phyloP scores from a whole-genome alignment of 1,140 invertebrate species.

The Brachionus asplanchnoidis region DNA sequence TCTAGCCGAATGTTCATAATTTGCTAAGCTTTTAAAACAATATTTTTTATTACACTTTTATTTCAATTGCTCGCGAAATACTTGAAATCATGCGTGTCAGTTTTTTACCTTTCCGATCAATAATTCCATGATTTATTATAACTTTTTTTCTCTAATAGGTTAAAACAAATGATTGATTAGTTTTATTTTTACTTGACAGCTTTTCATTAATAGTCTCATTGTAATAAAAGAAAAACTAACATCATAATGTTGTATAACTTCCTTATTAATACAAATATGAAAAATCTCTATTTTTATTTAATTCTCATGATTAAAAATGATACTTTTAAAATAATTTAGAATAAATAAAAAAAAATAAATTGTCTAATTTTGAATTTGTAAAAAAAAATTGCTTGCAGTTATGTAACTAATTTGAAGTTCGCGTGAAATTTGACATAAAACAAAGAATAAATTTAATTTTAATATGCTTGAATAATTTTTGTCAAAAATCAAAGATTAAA shows the following conservation, averaged over 20 bases:
- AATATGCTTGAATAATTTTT: neutral
- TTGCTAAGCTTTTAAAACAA: neutral
- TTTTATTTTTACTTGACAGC: neutral
- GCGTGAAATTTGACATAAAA: neutral
- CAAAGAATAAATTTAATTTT: neutral
- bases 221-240: neutral
- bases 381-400: neutral
- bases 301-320: neutral
- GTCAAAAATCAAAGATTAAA: neutral
- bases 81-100: slow-evolving; percentile 13
- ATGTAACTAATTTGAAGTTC: neutral
- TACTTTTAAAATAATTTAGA: neutral
- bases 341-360: neutral
- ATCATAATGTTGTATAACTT: slow-evolving; percentile 5
- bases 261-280: neutral
- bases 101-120: neutral
- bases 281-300: neutral
- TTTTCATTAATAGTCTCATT: neutral
- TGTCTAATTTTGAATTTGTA: neutral
- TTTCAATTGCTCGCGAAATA: neutral
- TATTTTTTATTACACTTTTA: slow-evolving; percentile 15
- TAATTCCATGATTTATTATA: slow-evolving; percentile 13
- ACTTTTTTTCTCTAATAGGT: neutral
- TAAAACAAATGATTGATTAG: neutral
- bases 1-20: neutral